Evolutionary conservation across 1,140 invertebrate genomes (phyloP), one percentile per base, ranked within the genome.

Genomic region (Papilio aristodemus): DNA sequence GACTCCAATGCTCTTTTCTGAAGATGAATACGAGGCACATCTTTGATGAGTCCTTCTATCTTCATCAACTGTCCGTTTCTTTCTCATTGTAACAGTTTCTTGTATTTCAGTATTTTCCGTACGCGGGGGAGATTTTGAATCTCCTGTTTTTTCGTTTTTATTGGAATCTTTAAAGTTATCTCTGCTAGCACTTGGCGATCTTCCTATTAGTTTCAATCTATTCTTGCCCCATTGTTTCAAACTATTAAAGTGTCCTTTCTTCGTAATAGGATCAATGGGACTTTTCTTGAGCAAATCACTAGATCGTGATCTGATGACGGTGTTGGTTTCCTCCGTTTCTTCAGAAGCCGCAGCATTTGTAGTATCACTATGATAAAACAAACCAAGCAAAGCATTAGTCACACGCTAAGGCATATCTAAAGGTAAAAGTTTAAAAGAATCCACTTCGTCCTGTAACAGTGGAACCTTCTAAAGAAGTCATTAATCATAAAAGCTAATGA

Each of bases 201-300:
- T 94, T 72, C 94, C 94, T 71, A 96, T 95, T 76, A 95, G 92
- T 80, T 95, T 95, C 75, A 96, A 92, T 75, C 95, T 93, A 60
- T 94, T 96, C 77, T 94, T 94, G 22, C 96, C 95, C 96, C 96
- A 97, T 83, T 96, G 94, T 83, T 96, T 96, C 41, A 97, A 86
- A 10, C 94, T 95, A 86, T 96, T 96, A 75, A 97, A 95, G 76
- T 96, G 95, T 36, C 95, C 95, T 84, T 95, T 95, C 75, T 94
- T 94, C 36, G 83, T 87, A 22, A 93, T 87, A 27, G 92, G 85
- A 73, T 92, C 91, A 68, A 89, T 88, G 46, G 71, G 93, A 92
- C 75, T 95, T 92, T 85, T 94, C 94, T 92, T 94, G 92, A 93
- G 93, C 84, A 93, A 92, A 92, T 93, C 95, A 87, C 93, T 95